Evolutionary conservation across 2,888 invertebrate genomes (phyloP).

Genomic region (Eupithecia dodoneata): DNA sequence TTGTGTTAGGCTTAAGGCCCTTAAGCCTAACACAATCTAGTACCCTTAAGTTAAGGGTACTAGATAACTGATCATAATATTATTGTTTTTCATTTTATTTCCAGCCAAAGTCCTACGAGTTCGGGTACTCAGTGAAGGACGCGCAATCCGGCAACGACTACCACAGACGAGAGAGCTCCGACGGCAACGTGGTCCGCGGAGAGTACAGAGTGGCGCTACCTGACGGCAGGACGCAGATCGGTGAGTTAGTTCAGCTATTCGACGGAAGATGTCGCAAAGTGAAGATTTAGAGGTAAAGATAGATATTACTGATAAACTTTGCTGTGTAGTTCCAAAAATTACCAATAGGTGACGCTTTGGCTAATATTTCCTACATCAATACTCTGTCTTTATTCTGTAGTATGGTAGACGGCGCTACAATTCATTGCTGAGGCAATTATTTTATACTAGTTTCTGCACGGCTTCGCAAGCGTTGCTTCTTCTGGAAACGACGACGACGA

Average conservation of each 20-base stretch:
- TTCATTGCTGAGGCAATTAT: background rate
- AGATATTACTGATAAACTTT: too few relatives aligned
- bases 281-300: too few relatives aligned
- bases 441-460: background rate
- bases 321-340: too few relatives aligned
- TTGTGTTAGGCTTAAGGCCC: too few relatives aligned
- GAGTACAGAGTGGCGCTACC: constrained; percentile 87
- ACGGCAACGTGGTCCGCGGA: constrained; percentile 89
- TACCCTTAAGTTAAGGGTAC: too few relatives aligned
- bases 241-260: constrained; percentile 56
- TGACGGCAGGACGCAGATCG: constrained; percentile 87
- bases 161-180: constrained; percentile 87
- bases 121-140: constrained; percentile 91
- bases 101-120: constrained; percentile 90
- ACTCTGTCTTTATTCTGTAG: background rate
- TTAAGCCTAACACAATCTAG: too few relatives aligned
- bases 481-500: too few relatives aligned
- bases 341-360: too few relatives aligned
- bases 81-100: constrained; percentile 39
- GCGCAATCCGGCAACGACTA: constrained; percentile 90
- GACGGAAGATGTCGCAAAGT: background rate
- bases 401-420: background rate
- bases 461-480: too few relatives aligned
- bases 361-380: too few relatives aligned
- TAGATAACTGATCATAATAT: background rate